A percentile compares a stretch with the other conserved stretches of the same genome.
phyloP scores from a whole-genome alignment of 2,113 vertebrate species.

The Lycocorax pyrrhopterus region DNA sequence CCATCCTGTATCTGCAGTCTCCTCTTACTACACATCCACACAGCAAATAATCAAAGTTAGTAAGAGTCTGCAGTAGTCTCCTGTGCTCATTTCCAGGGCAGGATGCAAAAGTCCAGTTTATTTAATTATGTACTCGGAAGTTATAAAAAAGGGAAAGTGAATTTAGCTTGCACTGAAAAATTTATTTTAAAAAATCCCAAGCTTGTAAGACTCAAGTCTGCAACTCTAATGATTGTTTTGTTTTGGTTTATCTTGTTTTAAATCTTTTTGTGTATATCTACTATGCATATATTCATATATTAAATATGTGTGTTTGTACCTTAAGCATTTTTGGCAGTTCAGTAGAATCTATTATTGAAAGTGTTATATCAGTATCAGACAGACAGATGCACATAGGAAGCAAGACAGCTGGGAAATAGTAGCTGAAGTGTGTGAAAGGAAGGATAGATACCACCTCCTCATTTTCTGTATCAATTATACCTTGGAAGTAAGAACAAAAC shows the following conservation, averaged over 20 bases:
- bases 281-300: neutral
- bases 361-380: neutral
- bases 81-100: neutral
- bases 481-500: neutral
- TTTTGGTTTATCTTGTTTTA: neutral
- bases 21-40: neutral
- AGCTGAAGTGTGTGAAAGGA: neutral
- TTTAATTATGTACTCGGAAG: neutral
- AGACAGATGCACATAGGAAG: neutral
- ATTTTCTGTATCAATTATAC: conserved; percentile 17
- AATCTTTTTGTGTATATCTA: neutral
- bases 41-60: neutral
- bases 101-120: neutral
- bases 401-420: neutral
- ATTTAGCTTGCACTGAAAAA: neutral
- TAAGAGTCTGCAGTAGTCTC: neutral
- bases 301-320: neutral
- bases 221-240: neutral
- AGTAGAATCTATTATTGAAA: neutral
- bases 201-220: neutral
- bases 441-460: neutral
- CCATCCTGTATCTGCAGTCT: neutral
- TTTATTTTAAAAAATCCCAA: neutral
- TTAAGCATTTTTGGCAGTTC: neutral
- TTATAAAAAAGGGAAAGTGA: neutral